Conservation (phyloP, 2,888 invertebrate genomes). For the Leistus spinibarbis region DNA sequence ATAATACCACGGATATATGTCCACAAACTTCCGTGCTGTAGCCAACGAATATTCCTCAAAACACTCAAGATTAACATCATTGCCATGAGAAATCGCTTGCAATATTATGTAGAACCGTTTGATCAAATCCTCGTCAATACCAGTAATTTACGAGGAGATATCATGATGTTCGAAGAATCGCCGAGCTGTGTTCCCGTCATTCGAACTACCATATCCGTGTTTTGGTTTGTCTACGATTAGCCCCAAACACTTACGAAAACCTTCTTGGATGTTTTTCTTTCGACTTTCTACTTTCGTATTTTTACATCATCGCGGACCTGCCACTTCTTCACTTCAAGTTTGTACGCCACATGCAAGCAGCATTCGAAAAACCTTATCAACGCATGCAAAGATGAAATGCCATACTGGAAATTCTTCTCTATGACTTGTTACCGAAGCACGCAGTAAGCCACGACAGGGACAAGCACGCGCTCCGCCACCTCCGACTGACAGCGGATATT, state of each 20-base stretch:
- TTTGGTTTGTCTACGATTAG: conserved; percentile 43
- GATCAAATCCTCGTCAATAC: conserved; percentile 45
- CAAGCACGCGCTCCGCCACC: no score
- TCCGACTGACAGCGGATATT: no score
- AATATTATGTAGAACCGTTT: conserved; percentile 45
- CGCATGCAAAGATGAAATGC: conserved; percentile 20
- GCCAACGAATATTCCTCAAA: conserved; percentile 43
- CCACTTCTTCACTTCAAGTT: neutral
- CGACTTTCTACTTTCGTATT: neutral
- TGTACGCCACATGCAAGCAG: conserved; percentile 19
- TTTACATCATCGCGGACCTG: neutral
- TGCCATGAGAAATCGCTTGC: conserved; percentile 43
- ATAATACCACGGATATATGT: conserved; percentile 47
- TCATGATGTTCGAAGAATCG: conserved; percentile 43
- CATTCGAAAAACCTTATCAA: conserved; percentile 38
- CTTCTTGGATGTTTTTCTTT: conserved; percentile 7
- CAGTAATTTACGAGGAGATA: conserved; percentile 47
- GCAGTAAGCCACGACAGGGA: no score
- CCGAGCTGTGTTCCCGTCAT: conserved; percentile 39
- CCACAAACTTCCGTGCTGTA: conserved; percentile 41
- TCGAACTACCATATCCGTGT: conserved; percentile 42
- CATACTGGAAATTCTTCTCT: neutral
- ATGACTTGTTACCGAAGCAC: no score
- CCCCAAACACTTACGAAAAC: conserved; percentile 43
- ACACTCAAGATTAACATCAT: conserved; percentile 43